Percentiles rank a stretch among this genome's conserved stretches.
Conservation (phyloP, 2,888 invertebrate genomes). For the Oxytorus armatus region DNA sequence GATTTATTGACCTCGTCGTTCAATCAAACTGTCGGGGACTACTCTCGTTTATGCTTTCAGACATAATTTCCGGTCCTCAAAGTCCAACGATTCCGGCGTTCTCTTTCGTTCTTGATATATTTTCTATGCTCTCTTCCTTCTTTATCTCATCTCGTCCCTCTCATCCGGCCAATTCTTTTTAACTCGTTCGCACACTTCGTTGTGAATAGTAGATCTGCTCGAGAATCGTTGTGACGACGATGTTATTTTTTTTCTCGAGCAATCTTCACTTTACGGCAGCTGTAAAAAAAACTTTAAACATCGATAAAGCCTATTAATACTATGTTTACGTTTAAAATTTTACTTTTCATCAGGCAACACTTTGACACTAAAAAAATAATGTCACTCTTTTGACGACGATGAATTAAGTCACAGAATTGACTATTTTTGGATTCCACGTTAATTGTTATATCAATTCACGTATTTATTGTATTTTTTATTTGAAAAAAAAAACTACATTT, state of each 20-base stretch:
- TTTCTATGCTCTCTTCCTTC: constrained; percentile 1
- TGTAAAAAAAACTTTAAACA: no score
- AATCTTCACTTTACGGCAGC: no score
- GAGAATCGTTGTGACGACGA: background rate
- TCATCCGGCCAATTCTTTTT: constrained; percentile 8
- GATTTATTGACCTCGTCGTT: constrained; percentile 45
- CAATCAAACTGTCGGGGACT: constrained; percentile 8
- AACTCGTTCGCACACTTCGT: background rate
- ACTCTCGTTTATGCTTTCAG: background rate
- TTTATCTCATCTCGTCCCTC: background rate
- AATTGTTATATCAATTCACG: no score
- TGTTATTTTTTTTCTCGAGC: background rate
- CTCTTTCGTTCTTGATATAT: constrained; percentile 3
- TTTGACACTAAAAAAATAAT: no score
- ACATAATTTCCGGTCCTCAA: constrained; percentile 38
- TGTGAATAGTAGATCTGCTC: background rate
- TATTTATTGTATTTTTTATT: no score
- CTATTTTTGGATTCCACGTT: no score
- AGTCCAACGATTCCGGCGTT: constrained; percentile 1
- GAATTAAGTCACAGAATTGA: no score
- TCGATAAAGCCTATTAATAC: no score
- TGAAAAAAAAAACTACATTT: no score
- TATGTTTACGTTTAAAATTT: no score
- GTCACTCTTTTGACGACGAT: no score
- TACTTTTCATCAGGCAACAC: no score